Base-by-base conservation (phyloP, 2,113 vertebrate species). In the Dasyornis broadbenti region DNA sequence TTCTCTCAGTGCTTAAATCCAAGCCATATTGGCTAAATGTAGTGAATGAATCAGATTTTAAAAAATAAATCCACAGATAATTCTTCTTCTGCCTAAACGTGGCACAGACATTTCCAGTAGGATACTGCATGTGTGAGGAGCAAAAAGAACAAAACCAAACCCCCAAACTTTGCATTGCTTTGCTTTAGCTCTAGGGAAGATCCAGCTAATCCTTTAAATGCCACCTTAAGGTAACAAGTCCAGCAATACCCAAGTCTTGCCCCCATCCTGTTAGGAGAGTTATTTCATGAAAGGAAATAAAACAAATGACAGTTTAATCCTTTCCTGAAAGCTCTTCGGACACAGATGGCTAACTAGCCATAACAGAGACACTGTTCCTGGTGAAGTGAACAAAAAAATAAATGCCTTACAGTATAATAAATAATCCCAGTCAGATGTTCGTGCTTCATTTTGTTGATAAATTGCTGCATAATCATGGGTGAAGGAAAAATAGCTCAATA, bases 301-400 rank as follows among this genome's bases (percentile, higher is more conserved):
- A 96, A 84, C 78, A 96, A 96, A 94, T 60, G 95, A 70, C 83
- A 87, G 73, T 91, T 94, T 94, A 96, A 94, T 96, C 94, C 92
- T 85, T 84, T 92, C 77, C 92, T 96, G 91, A 95, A 94, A 95
- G 90, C 89, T 94, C 61, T 76, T 57, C 44, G 65, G 94, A 90
- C 80, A 92, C 90, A 95, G 91, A 79, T 89, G 86, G 83, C 80
- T 96, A 95, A 89, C 92, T 82, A 84, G 81, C 96, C 83, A 77
- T 94, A 95, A 65, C 82, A 91, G 78, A 93, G 89, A 94, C 72
- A 35, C 84, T 92, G 90, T 89, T 95, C 78, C 73, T 90, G 69
- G 79, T 79, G 76, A 90, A 89, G 65, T 47, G 86, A 96, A 88
- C 35, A 76, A 89, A 95, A 95, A 92, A 86, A 68, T 80, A 83